A percentile compares a stretch with the other conserved stretches of the same genome.
Evolutionary conservation across 2,888 invertebrate genomes (phyloP).

Genomic region (Dynastes maya): DNA sequence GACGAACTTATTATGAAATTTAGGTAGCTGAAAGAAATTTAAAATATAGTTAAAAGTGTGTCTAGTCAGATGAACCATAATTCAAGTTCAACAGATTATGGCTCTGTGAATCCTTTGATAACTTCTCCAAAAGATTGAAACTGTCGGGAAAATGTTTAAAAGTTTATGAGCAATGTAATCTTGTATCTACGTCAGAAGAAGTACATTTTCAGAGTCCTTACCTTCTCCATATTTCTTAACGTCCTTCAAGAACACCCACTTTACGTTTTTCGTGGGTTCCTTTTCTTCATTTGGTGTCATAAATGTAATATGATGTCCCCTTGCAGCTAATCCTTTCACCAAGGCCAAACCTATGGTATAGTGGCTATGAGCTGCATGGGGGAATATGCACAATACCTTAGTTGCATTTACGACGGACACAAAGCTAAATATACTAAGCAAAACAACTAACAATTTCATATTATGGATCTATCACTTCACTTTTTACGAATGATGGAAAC

Average conservation of each 20-base stretch:
- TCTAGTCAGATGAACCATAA: too few species aligned
- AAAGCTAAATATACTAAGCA: neutral
- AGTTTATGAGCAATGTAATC: too few species aligned
- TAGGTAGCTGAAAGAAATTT: too few species aligned
- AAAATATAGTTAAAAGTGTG: too few species aligned
- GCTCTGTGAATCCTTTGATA: too few species aligned
- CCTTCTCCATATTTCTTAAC: neutral
- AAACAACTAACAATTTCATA: conserved; percentile 66
- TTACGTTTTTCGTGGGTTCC: conserved; percentile 68
- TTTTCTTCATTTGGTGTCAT: conserved; percentile 64
- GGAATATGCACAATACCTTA: conserved; percentile 62
- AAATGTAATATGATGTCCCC: conserved; percentile 70
- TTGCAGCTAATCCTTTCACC: conserved; percentile 60
- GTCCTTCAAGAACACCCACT: conserved; percentile 45
- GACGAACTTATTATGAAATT: too few species aligned
- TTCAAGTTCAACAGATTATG: too few species aligned
- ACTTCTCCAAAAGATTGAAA: too few species aligned
- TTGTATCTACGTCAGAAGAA: neutral
- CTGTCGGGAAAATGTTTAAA: too few species aligned
- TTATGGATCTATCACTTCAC: neutral
- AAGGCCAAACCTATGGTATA: conserved; percentile 60
- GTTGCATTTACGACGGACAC: conserved; percentile 16
- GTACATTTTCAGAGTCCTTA: neutral
- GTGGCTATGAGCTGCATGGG: conserved; percentile 61
- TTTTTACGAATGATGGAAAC: too few species aligned